Evolutionary conservation across 2,888 invertebrate species (phyloP).

Genomic region (Electrophaes corylata): DNA sequence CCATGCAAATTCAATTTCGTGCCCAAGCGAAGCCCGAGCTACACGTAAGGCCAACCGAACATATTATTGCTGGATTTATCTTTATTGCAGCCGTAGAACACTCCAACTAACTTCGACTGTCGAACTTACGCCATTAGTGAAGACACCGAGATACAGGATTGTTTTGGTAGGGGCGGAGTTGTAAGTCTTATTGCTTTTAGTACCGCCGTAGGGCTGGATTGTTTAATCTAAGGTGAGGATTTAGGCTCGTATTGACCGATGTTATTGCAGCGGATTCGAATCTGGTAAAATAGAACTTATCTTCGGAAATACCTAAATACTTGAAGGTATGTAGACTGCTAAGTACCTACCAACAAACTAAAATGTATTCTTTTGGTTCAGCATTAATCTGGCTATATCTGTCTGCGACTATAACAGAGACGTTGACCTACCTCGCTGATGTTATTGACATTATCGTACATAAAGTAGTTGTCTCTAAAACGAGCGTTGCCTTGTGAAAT

Average conservation of each 20-base stretch:
- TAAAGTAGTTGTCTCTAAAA: background rate
- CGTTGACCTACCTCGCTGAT: background rate
- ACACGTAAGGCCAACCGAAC: conserved; percentile 81
- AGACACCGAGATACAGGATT: conserved; percentile 83
- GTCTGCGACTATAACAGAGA: background rate
- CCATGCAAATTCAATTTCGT: conserved; percentile 84
- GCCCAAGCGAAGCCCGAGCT: conserved; percentile 70
- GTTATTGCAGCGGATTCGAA: conserved; percentile 23
- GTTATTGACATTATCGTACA: background rate
- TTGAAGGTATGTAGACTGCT: no score
- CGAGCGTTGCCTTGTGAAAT: background rate
- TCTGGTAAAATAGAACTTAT: conserved; percentile 10
- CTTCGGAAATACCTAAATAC: background rate
- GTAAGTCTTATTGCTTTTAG: conserved; percentile 84
- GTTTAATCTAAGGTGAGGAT: conserved; percentile 76
- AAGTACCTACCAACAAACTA: no score
- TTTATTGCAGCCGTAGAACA: conserved; percentile 83
- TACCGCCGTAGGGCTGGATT: conserved; percentile 73
- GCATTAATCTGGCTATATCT: no score
- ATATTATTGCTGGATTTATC: conserved; percentile 84
- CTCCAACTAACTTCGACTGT: conserved; percentile 83
- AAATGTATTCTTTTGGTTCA: no score
- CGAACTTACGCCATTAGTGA: conserved; percentile 83
- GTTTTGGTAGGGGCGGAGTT: conserved; percentile 81
- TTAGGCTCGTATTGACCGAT: conserved; percentile 48